A percentile compares a stretch with the other conserved stretches of the same genome.
phyloP scores from a whole-genome alignment of 2,797 vertebrate genomes.

The Pipistrellus kuhlii region DNA sequence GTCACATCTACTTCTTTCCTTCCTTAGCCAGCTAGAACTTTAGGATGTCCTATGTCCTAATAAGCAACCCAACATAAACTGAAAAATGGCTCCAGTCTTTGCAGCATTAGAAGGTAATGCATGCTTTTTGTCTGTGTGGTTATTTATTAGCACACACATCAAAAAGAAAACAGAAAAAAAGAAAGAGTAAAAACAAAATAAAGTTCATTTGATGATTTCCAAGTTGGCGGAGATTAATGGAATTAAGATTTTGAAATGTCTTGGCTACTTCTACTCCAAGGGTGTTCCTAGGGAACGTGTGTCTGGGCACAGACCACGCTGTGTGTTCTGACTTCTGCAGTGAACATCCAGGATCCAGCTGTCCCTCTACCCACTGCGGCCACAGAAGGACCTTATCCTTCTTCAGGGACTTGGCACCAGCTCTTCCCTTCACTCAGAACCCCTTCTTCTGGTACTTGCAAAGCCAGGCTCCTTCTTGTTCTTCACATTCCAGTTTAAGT shows the following conservation, averaged over 20 bases:
- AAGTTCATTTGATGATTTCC: not conserved
- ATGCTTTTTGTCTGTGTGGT: not conserved
- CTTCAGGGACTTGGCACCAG: not conserved
- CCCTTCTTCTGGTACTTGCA: not conserved
- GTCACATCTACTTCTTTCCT: not conserved
- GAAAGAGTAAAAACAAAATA: constrained; percentile 7
- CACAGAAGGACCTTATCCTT: not conserved
- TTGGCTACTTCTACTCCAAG: not conserved
- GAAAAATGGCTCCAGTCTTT: constrained; percentile 7
- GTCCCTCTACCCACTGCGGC: not conserved
- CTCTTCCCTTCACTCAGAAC: not conserved
- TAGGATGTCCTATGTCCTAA: not conserved
- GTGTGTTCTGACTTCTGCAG: not conserved
- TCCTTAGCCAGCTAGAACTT: constrained; percentile 3
- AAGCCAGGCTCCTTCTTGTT: not conserved
- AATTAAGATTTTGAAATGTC: not conserved
- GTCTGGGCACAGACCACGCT: not conserved
- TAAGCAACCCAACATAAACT: not conserved
- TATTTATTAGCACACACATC: not conserved
- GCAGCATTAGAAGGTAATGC: not conserved
- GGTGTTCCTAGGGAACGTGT: not conserved
- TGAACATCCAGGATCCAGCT: not conserved
- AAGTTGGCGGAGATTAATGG: not conserved
- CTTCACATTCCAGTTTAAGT: not conserved
- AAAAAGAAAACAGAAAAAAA: not conserved